Conservation (phyloP, 2,888 invertebrate species). For the Ectemnius continuus region DNA sequence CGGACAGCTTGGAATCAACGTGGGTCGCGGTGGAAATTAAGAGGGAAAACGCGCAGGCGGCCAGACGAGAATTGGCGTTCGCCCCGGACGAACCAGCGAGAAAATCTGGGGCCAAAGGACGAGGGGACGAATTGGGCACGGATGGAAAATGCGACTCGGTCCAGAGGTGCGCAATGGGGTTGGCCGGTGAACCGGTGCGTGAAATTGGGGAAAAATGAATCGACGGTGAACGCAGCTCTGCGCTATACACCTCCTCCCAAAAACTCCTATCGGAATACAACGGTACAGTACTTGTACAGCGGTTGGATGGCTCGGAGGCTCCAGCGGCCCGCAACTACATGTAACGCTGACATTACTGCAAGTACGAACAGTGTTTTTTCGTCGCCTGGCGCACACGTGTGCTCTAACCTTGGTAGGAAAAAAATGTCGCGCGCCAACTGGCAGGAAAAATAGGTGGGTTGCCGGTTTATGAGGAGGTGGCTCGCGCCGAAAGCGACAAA, state of each 20-base stretch:
- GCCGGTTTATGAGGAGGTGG: neutral
- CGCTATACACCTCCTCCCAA: constrained; percentile 43
- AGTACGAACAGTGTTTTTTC: neutral
- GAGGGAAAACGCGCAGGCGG: constrained; percentile 44
- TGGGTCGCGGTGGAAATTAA: constrained; percentile 54
- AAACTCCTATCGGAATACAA: constrained; percentile 41
- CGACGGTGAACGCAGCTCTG: constrained; percentile 30
- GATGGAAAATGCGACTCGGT: neutral
- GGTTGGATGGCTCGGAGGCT: constrained; percentile 15
- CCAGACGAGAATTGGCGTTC: neutral
- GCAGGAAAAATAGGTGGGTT: neutral
- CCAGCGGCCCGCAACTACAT: neutral
- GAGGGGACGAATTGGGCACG: constrained; percentile 9
- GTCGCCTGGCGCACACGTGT: neutral
- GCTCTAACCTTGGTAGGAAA: neutral
- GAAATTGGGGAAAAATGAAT: constrained; percentile 66
- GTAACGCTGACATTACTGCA: neutral
- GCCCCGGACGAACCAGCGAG: neutral
- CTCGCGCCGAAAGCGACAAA: constrained; percentile 1
- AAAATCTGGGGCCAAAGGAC: neutral
- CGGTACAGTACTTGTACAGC: constrained; percentile 10
- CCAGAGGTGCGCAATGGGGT: constrained; percentile 23
- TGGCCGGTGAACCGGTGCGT: constrained; percentile 55
- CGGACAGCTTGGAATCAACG: constrained; percentile 51
- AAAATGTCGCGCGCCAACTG: neutral